Base-by-base conservation (phyloP, 1,140 invertebrate genomes). In the Diprion similis region DNA sequence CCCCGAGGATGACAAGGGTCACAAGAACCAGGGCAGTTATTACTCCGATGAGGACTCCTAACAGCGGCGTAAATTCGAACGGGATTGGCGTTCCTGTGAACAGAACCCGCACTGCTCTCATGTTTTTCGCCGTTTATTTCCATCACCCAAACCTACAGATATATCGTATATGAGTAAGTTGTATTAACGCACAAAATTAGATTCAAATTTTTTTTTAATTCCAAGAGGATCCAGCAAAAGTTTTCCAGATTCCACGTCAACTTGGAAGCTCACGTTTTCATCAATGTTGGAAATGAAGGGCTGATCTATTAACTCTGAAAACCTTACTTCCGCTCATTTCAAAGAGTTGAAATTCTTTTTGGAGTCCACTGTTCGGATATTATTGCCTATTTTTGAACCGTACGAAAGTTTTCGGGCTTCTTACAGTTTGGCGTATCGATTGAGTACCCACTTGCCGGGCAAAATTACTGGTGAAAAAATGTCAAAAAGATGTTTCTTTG, bases 1-100 rank as follows among this genome's bases (percentile, higher is more conserved):
- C 93, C 10, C 92, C 91, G 75, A 94, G 89, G 72, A 95, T 92
- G 48, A 92, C 90, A 45, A 94, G 88, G 9, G 92, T 92, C 68
- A 94, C 90, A 67, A 94, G 86, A 11, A 94, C 87, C 37, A 94
- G 88, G 45, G 92, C 92, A 51, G 91, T 91, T 47, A 94, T 90
- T 72, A 94, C 90, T 17, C 93, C 93, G 73, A 95, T 91, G 75
- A 95, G 89, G 64, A 94, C 90, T 24, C 93, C 93, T 17, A 95
- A 87, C 70, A 95, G 88, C 37, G 94, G 93, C 51, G 94, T 94
- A 73, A 95, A 90, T 81, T 93, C 92, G 77, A 94, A 92, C 78
- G 89, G 88, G 68, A 90, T 88, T 76, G 89, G 90, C 48, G 89
- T 88, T 76, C 91, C 91, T 90, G 88, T 87, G 79, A 87, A 89